Base-by-base conservation (phyloP, 2,113 vertebrate genomes). In the Leucoraja erinaceus region DNA sequence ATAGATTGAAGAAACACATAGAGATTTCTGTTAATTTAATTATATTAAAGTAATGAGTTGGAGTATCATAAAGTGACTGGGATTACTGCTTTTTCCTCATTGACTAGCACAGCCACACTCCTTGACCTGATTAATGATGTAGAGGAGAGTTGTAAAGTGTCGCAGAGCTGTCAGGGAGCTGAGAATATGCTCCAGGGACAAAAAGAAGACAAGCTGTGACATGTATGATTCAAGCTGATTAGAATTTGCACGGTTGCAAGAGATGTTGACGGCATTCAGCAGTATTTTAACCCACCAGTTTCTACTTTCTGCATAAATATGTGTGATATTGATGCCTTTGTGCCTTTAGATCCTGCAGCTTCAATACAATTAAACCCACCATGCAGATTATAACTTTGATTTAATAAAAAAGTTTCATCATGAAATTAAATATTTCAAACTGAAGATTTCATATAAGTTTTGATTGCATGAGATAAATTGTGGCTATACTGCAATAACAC, bases 161-260 rank as follows among this genome's bases (percentile, higher is more conserved):
- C 83, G 25, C 56, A 61, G 25, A 12, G 9, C 20, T 91, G 90
- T 63, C 90, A 91, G 90, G 38, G 33, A 72, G 31, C 33, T 7
- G 18, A 54, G 20, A 20, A 20, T 68, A 47, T 72, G 9, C 18
- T 72, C 38, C 68, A 28, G 66, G 68, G 66, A 54, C n/a, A 9
- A 18, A 54, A 9, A 18, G 28, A 72, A 72, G 38, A 47, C 33
- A 91, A 54, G 90, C 38, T 28, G 90, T 28, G 68, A 91, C 68
- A 91, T 72, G 66, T 28, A 54, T 68, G 38, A 74, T 91, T 70
- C 66, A 72, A 70, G 38, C 66, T 86, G 81, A 86, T 86, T 25
- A 61, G 56, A 86, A 86, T 86, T 59, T 86, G 81, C 81, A 86
- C 56, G 28, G 83, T 11, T 59, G 56, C 54, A n/a, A 25, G 81